Percentiles rank a stretch among this genome's conserved stretches.
Conservation (phyloP, 2,888 invertebrate species). For the Venusia cambrica region DNA sequence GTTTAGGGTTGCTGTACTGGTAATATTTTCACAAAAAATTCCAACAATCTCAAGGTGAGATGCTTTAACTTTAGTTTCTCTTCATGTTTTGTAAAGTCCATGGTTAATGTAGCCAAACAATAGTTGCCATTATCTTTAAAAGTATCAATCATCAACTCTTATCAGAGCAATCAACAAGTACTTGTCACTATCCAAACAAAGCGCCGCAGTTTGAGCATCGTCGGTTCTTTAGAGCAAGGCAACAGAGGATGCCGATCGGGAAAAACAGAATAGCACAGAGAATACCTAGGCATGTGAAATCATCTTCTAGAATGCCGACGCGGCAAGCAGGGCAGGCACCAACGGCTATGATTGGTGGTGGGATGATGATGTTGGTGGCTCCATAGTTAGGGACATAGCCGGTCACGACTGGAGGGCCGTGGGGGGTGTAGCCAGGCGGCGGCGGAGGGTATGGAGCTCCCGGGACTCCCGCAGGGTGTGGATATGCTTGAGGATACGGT, state of each 20-base stretch:
- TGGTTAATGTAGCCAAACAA: conserved; percentile 16
- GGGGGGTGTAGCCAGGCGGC: conserved; percentile 81
- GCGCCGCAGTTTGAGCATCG: conserved; percentile 94
- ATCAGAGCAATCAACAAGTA: conserved; percentile 34
- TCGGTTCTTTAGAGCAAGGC: conserved; percentile 90
- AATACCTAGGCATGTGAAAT: conserved; percentile 91
- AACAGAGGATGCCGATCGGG: conserved; percentile 93
- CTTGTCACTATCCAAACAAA: conserved; percentile 81
- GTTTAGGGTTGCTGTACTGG: too few relatives aligned
- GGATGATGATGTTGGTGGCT: conserved; percentile 83
- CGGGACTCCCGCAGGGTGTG: conserved; percentile 32
- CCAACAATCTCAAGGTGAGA: too few relatives aligned
- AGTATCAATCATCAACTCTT: conserved; percentile 34
- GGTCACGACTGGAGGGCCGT: conserved; percentile 56
- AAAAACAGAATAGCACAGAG: conserved; percentile 93
- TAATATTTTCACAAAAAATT: too few relatives aligned
- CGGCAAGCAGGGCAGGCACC: conserved; percentile 95
- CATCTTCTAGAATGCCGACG: conserved; percentile 92
- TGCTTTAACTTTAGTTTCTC: conserved; percentile 14
- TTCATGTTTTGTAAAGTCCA: conserved; percentile 1
- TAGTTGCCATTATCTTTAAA: conserved; percentile 33
- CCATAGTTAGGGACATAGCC: conserved; percentile 82
- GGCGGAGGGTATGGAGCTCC: conserved; percentile 66
- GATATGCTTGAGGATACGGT: conserved; percentile 34
- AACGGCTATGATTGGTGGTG: conserved; percentile 89